Evolutionary conservation across 1,140 invertebrate species (phyloP), one percentile per base, ranked within the genome.

Genomic region (Sarcophaga bullata): DNA sequence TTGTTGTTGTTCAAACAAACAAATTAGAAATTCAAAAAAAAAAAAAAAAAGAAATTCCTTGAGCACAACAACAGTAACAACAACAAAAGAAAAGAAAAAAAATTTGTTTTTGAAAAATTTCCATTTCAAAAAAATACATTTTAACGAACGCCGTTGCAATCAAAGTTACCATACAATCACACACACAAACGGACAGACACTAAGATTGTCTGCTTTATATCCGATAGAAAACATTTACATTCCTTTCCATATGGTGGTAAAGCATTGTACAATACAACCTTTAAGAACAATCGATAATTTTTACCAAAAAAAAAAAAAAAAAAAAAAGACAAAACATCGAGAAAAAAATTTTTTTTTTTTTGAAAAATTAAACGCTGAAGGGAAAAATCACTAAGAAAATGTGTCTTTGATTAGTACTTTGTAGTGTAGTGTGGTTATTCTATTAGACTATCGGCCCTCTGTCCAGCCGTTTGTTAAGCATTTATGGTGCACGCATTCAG

Each of bases 21-120:
- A 52, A 78, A 78, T 78, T 78, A 78, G 75, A 78, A 78, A 78
- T 78, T 78, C 75, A 78, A 78, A 19, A 25, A 72, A n/a, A n/a
- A n/a, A n/a, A n/a, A n/a, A n/a, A n/a, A n/a, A n/a, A n/a, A n/a
- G n/a, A n/a, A 78, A 78, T 78, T 78, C 49, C 48, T 50, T 78
- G 52, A 50, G 62, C 62, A 68, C 62, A 68, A 19, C 17, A 68
- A 19, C 54, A 6, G n/a, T 13, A 58, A 62, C 11, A 62, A 62
- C 58, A 62, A 62, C 58, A 62, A 17, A 62, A 68, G 62, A 68
- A n/a, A 58, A 2, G 25, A 68, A 68, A 68, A 68, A 68, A 68
- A 19, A 37, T 2, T 37, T 37, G 19, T 78, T 78, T 52, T 48
- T 78, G 49, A n/a, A 52, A 78, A 37, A 50, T 25, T 78, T 78